Evolutionary conservation across 2,888 invertebrate genomes (phyloP).

Genomic region (Perithous albicinctus): DNA sequence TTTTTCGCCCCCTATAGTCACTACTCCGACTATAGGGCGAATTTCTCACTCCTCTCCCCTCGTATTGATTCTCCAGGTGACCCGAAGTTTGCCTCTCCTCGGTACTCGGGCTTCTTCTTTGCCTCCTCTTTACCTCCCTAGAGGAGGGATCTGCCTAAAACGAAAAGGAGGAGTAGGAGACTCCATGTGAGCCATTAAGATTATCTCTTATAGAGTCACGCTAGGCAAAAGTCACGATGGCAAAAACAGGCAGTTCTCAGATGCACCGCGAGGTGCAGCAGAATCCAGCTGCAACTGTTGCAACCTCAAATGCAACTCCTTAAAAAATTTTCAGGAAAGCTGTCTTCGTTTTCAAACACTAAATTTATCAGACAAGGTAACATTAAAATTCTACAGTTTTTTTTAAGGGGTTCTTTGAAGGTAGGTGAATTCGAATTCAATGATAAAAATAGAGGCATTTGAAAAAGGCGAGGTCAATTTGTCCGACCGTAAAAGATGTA

Average conservation of each 20-base stretch:
- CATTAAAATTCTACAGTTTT: too few species aligned
- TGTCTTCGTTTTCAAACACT: too few species aligned
- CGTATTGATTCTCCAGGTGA: conserved; percentile 65
- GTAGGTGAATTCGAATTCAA: too few species aligned
- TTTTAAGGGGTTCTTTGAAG: too few species aligned
- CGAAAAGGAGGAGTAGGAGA: background rate
- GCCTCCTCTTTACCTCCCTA: background rate
- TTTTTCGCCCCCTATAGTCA: background rate
- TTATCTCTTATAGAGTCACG: conserved; percentile 47
- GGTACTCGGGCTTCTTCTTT: conserved; percentile 19
- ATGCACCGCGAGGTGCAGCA: conserved; percentile 5
- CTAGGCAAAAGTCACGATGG: conserved; percentile 2
- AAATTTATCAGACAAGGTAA: too few species aligned
- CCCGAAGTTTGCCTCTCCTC: conserved; percentile 22
- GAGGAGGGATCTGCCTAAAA: conserved; percentile 8
- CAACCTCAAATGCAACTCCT: background rate
- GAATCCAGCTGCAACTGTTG: conserved; percentile 15
- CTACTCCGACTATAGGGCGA: background rate
- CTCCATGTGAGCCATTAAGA: conserved; percentile 21
- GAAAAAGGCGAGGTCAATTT: too few species aligned
- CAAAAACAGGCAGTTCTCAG: background rate
- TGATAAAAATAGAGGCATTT: too few species aligned
- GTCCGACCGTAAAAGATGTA: too few species aligned
- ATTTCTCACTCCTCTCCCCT: conserved; percentile 34
- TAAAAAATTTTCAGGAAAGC: too few species aligned